phyloP scores from a whole-genome alignment of 1,140 invertebrate genomes.

The Nasonia longicornis region DNA sequence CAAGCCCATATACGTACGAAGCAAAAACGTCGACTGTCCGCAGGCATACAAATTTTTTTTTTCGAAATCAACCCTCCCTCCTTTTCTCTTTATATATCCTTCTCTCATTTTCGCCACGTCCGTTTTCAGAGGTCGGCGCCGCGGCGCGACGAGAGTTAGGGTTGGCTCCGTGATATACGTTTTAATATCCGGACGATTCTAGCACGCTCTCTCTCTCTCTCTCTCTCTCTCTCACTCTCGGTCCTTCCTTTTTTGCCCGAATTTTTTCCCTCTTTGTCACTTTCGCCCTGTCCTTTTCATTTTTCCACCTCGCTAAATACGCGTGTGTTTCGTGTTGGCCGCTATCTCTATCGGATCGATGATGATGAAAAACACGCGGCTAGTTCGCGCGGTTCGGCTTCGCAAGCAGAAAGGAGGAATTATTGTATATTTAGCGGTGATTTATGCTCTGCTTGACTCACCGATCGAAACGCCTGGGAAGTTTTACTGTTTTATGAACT shows the following conservation, averaged over 20 bases:
- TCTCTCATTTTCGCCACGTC: constrained; percentile 14
- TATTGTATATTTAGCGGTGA: too few relatives aligned
- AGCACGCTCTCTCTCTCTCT: too few relatives aligned
- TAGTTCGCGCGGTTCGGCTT: not conserved
- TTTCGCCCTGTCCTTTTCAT: not conserved
- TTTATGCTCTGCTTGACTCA: too few relatives aligned
- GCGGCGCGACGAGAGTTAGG: not conserved
- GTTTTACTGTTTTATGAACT: too few relatives aligned
- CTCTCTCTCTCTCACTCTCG: too few relatives aligned
- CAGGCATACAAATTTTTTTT: not conserved
- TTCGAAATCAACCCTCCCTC: not conserved
- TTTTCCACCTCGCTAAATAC: constrained; percentile 10
- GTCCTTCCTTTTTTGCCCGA: constrained; percentile 1
- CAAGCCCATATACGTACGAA: too few relatives aligned
- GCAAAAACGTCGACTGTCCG: too few relatives aligned
- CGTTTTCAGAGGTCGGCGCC: constrained; percentile 2
- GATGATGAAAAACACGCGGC: not conserved
- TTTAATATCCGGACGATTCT: constrained; percentile 34
- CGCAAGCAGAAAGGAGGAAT: not conserved
- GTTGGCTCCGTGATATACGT: constrained; percentile 22
- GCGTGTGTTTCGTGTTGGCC: not conserved
- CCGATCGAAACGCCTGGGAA: too few relatives aligned
- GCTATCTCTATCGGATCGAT: not conserved
- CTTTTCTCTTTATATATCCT: not conserved
- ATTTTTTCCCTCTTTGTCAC: constrained; percentile 12